Percentiles rank a stretch among this genome's conserved stretches.
Evolutionary conservation across 2,113 vertebrate genomes (phyloP).

Genomic region (Istiophorus platypterus): DNA sequence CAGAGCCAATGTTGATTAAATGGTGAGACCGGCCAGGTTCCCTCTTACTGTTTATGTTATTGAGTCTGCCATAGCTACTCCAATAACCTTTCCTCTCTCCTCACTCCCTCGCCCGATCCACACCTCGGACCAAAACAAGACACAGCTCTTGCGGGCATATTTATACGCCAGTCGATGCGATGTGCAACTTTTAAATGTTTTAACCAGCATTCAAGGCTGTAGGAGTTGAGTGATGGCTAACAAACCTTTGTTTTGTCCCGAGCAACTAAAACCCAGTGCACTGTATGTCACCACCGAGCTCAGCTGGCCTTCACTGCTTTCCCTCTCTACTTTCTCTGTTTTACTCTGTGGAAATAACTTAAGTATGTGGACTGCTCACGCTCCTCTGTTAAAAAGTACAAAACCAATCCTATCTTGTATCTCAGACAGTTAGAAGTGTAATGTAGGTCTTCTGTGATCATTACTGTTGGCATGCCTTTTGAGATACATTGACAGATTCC

Average conservation of each 20-base stretch:
- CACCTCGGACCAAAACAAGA: not conserved
- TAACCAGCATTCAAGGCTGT: not conserved
- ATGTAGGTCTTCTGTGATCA: constrained; percentile 73
- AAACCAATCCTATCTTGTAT: constrained; percentile 46
- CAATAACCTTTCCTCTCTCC: constrained; percentile 24
- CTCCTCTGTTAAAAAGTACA: constrained; percentile 34
- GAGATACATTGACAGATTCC: constrained; percentile 72
- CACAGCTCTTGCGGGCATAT: not conserved
- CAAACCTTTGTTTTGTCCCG: constrained; percentile 9
- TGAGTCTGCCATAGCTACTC: constrained; percentile 29
- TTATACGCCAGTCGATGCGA: not conserved
- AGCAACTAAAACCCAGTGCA: not conserved
- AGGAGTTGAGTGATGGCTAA: not conserved
- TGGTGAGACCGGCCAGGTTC: constrained; percentile 25
- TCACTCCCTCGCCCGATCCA: not conserved
- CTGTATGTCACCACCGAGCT: constrained; percentile 7
- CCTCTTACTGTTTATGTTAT: constrained; percentile 36
- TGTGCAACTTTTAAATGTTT: not conserved
- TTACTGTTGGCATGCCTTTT: constrained; percentile 62
- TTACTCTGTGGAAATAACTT: constrained; percentile 8
- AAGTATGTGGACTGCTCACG: constrained; percentile 26
- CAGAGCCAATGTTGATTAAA: constrained; percentile 56
- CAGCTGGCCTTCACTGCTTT: not conserved
- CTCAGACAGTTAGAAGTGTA: constrained; percentile 32
- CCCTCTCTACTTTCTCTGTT: constrained; percentile 1